Evolutionary conservation across 2,888 invertebrate genomes (phyloP).

Genomic region (Oithona nana): DNA sequence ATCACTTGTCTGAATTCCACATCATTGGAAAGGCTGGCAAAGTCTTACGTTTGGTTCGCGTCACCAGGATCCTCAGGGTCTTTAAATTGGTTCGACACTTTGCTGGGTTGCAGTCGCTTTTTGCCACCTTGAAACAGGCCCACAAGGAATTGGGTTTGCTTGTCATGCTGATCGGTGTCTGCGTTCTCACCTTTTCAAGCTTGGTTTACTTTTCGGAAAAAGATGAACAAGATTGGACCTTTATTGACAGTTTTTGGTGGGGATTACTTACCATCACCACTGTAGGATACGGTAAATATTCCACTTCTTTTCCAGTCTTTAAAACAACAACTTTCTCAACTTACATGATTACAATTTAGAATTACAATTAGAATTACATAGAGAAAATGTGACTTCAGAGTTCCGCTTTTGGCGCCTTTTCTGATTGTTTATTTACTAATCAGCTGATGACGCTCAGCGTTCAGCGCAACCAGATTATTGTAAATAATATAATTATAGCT

Average conservation of each 20-base stretch:
- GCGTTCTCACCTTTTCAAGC: constrained; percentile 15
- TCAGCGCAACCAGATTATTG: no score
- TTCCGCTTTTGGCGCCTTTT: no score
- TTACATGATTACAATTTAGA: no score
- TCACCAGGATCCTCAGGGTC: constrained; percentile 13
- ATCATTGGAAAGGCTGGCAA: constrained; percentile 18
- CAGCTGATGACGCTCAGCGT: no score
- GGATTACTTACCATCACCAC: constrained; percentile 13
- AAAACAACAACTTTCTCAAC: no score
- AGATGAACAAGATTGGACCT: constrained; percentile 10
- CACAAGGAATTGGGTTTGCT: constrained; percentile 15
- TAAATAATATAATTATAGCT: no score
- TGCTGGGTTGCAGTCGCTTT: constrained; percentile 16
- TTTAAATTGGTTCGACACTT: constrained; percentile 17
- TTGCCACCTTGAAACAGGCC: constrained; percentile 12
- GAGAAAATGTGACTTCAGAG: no score
- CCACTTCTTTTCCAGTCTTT: no score
- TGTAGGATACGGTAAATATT: constrained; percentile 12
- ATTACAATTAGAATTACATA: no score
- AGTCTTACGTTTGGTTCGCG: constrained; percentile 12
- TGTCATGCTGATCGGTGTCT: constrained; percentile 14
- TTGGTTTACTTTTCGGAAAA: constrained; percentile 17
- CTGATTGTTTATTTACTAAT: no score
- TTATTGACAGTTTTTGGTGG: constrained; percentile 16
- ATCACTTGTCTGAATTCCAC: constrained; percentile 14